Conservation (phyloP, 2,888 invertebrate species). For the Esperia sulphurella region DNA sequence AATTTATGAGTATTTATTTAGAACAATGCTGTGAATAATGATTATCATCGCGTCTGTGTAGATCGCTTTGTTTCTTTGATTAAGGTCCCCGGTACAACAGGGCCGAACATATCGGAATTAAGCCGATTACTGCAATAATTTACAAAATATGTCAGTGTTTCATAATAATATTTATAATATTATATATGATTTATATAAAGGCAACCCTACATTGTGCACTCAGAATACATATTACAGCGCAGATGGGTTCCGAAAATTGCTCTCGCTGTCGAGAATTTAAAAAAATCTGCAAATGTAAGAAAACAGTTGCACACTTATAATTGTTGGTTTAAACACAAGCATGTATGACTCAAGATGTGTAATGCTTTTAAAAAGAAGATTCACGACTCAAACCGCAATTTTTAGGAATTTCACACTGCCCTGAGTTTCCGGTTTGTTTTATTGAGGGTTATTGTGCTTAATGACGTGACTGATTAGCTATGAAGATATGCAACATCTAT, state of each 20-base stretch:
- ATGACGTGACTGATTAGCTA: not conserved
- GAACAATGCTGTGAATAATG: too few species aligned
- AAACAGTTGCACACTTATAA: not conserved
- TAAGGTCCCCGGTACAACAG: too few species aligned
- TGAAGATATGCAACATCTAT: not conserved
- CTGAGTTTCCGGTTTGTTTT: slow-evolving; percentile 1
- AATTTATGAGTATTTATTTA: too few species aligned
- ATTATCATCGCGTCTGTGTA: too few species aligned
- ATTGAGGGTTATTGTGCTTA: not conserved
- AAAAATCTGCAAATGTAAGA: not conserved
- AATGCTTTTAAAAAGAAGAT: not conserved
- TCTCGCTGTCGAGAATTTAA: slow-evolving; percentile 4
- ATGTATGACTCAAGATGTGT: not conserved
- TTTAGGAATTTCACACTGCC: not conserved
- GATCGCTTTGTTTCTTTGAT: too few species aligned
- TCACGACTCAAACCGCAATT: not conserved
- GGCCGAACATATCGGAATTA: too few species aligned
- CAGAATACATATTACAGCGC: not conserved
- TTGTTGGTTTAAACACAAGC: not conserved
- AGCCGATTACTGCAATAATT: too few species aligned
- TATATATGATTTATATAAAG: not conserved
- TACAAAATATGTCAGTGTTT: too few species aligned
- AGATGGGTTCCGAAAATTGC: slow-evolving; percentile 3
- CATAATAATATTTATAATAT: too few species aligned
- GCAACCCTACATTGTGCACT: slow-evolving; percentile 2